A percentile compares a stretch with the other conserved stretches of the same genome.
These are phyloP conservation scores for Oxytorus armatus DNA, from an alignment of 2,888 invertebrate genomes.

Conservation along the genomic window DNA sequence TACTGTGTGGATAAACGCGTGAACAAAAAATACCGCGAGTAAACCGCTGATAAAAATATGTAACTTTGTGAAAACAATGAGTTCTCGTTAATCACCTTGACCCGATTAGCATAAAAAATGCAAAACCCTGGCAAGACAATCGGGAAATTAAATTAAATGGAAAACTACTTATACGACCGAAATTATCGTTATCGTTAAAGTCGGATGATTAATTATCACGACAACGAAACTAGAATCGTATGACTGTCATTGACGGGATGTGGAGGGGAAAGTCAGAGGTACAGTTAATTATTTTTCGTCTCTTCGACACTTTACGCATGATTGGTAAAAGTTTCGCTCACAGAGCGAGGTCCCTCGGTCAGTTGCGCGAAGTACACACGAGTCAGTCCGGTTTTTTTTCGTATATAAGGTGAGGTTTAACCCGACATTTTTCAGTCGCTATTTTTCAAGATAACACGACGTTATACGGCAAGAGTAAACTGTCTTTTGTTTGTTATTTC, in stretches of 20 bases:
- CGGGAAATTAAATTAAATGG: too few species aligned
- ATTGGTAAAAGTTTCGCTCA: constrained; percentile 31
- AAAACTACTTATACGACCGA: too few species aligned
- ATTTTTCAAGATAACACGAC: constrained; percentile 26
- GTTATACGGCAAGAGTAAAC: not conserved
- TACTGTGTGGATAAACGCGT: too few species aligned
- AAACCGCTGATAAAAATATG: too few species aligned
- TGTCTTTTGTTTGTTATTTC: not conserved
- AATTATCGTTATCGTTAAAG: not conserved
- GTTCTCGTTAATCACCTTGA: not conserved
- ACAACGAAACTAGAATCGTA: not conserved
- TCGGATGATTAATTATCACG: not conserved
- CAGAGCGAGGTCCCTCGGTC: constrained; percentile 14
- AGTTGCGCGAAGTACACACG: constrained; percentile 3
- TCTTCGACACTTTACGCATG: constrained; percentile 41
- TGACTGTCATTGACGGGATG: not conserved
- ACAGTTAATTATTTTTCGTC: constrained; percentile 29
- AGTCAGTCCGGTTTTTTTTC: not conserved
- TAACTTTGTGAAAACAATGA: too few species aligned
- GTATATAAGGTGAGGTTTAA: constrained; percentile 45
- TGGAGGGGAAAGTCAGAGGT: not conserved
- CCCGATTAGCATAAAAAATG: not conserved
- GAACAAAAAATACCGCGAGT: too few species aligned
- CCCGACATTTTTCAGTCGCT: constrained; percentile 31
- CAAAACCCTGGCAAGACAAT: too few species aligned